A percentile compares a stretch with the other conserved stretches of the same genome.
Conservation (phyloP, 2,888 invertebrate genomes). For the Diaprepes abbreviatus region DNA sequence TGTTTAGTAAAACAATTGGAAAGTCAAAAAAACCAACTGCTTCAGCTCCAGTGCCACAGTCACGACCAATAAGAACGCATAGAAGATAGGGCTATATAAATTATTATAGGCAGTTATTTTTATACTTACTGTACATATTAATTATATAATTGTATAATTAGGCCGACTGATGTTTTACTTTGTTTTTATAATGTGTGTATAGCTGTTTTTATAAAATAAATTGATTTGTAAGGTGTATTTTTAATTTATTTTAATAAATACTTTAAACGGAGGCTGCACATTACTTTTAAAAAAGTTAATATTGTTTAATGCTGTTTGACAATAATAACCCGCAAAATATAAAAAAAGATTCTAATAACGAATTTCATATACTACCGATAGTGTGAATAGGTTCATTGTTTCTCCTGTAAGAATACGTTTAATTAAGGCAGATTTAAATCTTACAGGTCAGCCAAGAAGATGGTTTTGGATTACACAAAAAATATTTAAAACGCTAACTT, state of each 20-base stretch:
- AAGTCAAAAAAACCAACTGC: slow-evolving; percentile 10
- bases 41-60: background rate
- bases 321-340: too few relatives aligned
- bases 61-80: background rate
- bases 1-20: slow-evolving; percentile 76
- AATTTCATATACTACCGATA: too few relatives aligned
- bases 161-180: slow-evolving; percentile 20
- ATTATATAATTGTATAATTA: slow-evolving; percentile 1
- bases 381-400: too few relatives aligned
- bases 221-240: background rate
- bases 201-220: slow-evolving; percentile 5
- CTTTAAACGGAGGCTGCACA: too few relatives aligned
- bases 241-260: background rate
- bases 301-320: too few relatives aligned
- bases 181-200: slow-evolving; percentile 5
- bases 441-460: too few relatives aligned
- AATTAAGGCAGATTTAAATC: too few relatives aligned
- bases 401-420: too few relatives aligned
- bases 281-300: too few relatives aligned
- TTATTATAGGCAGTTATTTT: slow-evolving; percentile 8
- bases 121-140: slow-evolving; percentile 7
- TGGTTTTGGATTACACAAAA: too few relatives aligned
- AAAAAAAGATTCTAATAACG: too few relatives aligned
- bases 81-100: background rate
- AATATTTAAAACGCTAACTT: too few relatives aligned